Base-by-base conservation (phyloP, 2,113 vertebrate genomes). In the Aegithalos caudatus region DNA sequence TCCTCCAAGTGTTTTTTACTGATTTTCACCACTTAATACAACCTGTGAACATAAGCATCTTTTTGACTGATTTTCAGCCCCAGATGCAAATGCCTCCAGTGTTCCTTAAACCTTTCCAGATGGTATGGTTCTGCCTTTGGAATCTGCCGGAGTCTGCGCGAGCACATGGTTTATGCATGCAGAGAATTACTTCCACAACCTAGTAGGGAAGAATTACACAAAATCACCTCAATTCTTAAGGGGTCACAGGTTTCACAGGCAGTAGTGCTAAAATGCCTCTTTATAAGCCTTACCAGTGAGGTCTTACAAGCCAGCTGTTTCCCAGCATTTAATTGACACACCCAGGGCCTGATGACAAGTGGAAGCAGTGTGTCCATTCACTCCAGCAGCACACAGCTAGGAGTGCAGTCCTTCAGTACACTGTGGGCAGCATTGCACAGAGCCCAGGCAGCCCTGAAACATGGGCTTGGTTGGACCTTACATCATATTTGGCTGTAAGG, bases 361-460 rank as follows among this genome's bases (percentile, higher is more conserved):
- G 15, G n/a, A 33, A 4, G 22, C 64, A 57, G 40, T 0, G 0
- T 0, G 6, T 33, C 42, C 25, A 6, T 15, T 19, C 1, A 0
- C 38, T 27, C 35, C 1, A 3, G 78, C 60, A 88, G 60, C 56
- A 21, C 23, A 8, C 0, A 0, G 23, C 2, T 4, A 8, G 27
- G 37, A 56, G 54, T 5, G 44, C 67, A 47, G 57, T 37, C 33
- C 51, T 15, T 24, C 20, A 4, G 10, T 5, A 14, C 27, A 4
- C 44, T 27, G 23, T 6, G 37, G 50, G 47, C n/a, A 42, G 40
- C 0, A 0, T 25, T 81, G 50, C 37, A 25, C 4, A 0, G 16
- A 2, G 13, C 78, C 44, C 15, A 57, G 60, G 33, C 14, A 56
- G 22, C 44, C 64, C 56, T 56, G 70, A 38, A 40, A 65, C 14